phyloP scores from a whole-genome alignment of 2,797 vertebrate species.

The Gastrophryne carolinensis region DNA sequence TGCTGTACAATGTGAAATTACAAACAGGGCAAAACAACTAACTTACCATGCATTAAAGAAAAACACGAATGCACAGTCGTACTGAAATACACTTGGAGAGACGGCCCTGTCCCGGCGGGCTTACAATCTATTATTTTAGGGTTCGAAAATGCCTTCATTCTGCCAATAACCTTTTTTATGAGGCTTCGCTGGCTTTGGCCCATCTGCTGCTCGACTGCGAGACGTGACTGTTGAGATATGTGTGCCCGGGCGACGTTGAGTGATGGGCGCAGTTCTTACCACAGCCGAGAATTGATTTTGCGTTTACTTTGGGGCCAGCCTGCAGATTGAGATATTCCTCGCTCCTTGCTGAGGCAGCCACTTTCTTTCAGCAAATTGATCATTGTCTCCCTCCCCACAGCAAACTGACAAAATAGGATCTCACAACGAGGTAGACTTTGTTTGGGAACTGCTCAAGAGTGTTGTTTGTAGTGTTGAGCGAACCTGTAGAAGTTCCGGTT shows the following conservation, averaged over 20 bases:
- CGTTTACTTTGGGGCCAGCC: not conserved
- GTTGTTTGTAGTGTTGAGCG: no score
- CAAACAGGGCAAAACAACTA: no score
- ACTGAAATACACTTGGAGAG: no score
- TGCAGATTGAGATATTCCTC: not conserved
- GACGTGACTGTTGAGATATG: not conserved
- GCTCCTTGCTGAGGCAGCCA: not conserved
- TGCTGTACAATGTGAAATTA: no score
- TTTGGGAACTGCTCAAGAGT: no score
- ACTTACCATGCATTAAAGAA: no score
- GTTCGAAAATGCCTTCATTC: no score
- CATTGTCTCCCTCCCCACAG: not conserved
- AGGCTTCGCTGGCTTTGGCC: not conserved
- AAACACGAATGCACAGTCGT: no score
- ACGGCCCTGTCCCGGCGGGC: no score
- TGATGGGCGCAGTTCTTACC: not conserved
- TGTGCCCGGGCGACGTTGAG: not conserved
- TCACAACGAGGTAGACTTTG: no score
- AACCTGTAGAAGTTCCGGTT: no score
- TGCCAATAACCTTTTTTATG: not conserved
- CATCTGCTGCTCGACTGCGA: not conserved
- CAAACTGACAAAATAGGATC: not conserved
- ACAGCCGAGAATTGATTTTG: slow-evolving; percentile 2
- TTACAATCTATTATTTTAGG: no score
- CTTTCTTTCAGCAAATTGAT: not conserved